Evolutionary conservation across 2,797 vertebrate genomes (phyloP).

Genomic region (Chaetodon trifasciatus): DNA sequence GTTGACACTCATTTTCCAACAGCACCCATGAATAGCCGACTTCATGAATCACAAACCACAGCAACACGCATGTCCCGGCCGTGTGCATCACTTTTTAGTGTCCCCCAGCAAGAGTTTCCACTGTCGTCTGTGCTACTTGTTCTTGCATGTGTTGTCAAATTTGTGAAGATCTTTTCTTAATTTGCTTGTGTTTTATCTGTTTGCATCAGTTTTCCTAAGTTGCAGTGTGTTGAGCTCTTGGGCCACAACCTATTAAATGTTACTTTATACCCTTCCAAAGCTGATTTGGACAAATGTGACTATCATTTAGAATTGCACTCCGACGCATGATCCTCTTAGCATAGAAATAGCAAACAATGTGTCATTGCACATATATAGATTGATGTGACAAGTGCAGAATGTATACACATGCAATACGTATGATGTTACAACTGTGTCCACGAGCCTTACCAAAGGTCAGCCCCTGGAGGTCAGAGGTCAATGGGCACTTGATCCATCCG

Average conservation of each 20-base stretch:
- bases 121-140: not conserved
- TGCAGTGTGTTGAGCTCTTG: too few species aligned
- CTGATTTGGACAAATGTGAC: not conserved
- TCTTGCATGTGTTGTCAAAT: too few species aligned
- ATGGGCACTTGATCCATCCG: not conserved
- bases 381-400: not conserved
- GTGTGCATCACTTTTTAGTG: not conserved
- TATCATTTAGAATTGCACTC: too few species aligned
- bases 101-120: not conserved
- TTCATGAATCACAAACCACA: not conserved
- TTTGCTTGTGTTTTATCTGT: not conserved
- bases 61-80: not conserved
- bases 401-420: not conserved
- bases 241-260: too few species aligned
- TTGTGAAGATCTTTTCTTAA: not conserved
- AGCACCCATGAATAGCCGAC: not conserved
- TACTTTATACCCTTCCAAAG: not conserved
- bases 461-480: not conserved
- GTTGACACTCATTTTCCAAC: not conserved
- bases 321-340: not conserved
- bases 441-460: not conserved
- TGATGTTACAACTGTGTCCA: not conserved
- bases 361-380: not conserved
- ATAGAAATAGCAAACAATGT: not conserved
- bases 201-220: too few species aligned